A percentile compares a stretch with the other conserved stretches of the same genome.
phyloP scores from a whole-genome alignment of 2,797 vertebrate species.

The Hemibagrus guttatus region DNA sequence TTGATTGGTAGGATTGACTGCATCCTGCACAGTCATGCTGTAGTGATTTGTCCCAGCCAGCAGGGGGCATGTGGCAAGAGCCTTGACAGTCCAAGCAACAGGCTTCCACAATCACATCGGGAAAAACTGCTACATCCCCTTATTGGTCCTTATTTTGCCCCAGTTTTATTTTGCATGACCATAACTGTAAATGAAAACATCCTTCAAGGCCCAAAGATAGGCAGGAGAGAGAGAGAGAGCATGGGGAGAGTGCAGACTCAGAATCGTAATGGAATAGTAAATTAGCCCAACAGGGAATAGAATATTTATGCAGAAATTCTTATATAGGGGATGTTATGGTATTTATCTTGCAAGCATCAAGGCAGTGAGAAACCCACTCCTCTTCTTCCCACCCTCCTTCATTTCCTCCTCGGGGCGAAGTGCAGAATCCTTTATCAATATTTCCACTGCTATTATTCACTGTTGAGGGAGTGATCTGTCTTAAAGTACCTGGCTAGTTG shows the following conservation, averaged over 20 bases:
- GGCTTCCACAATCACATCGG: constrained; percentile 52
- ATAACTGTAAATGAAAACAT: constrained; percentile 61
- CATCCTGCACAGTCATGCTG: background rate
- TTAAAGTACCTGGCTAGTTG: constrained; percentile 53
- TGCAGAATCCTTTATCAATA: constrained; percentile 63
- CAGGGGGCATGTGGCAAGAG: background rate
- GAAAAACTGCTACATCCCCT: constrained; percentile 62
- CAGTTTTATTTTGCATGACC: constrained; percentile 42
- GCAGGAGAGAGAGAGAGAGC: constrained; percentile 11
- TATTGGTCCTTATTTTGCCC: constrained; percentile 59
- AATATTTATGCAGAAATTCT: constrained; percentile 70
- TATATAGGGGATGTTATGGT: constrained; percentile 56
- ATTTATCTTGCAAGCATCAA: constrained; percentile 62
- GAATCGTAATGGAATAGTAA: constrained; percentile 71
- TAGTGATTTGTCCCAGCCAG: background rate
- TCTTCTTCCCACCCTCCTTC: background rate
- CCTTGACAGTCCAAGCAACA: background rate
- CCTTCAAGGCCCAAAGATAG: constrained; percentile 55
- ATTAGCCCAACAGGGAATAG: constrained; percentile 67
- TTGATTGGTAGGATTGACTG: background rate
- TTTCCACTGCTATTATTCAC: constrained; percentile 63
- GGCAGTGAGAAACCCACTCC: constrained; percentile 24
- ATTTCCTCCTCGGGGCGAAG: constrained; percentile 41
- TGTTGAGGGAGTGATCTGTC: constrained; percentile 59
- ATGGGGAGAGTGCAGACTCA: constrained; percentile 53